Evolutionary conservation across 2,113 vertebrate genomes (phyloP).

Genomic region (Psittacula cyanocephala): DNA sequence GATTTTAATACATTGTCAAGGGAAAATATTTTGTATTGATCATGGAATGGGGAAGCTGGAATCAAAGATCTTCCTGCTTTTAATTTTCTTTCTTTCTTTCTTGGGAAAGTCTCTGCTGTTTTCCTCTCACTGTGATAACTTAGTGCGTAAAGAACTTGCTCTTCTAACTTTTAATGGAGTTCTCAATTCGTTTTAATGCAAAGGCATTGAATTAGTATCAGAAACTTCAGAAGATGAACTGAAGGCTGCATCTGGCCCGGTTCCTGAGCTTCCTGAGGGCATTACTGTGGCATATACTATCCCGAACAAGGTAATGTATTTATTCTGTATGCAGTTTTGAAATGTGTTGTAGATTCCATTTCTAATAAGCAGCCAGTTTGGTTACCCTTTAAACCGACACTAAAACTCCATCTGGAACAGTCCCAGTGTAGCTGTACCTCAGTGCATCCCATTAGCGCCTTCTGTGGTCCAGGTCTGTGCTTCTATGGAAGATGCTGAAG

Average conservation of each 20-base stretch:
- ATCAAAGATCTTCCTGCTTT: not conserved
- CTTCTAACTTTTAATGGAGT: not conserved
- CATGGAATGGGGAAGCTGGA: not conserved
- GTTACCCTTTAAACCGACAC: not conserved
- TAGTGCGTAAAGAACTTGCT: not conserved
- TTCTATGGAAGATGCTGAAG: not conserved
- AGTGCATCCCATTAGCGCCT: not conserved
- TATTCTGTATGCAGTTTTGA: not conserved
- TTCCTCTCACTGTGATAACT: not conserved
- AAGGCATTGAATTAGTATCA: conserved; percentile 93
- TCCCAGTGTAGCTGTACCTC: not conserved
- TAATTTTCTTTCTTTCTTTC: not conserved
- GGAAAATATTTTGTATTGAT: not conserved
- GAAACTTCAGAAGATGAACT: conserved; percentile 89
- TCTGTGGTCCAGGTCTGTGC: not conserved
- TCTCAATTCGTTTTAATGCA: not conserved
- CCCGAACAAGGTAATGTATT: conserved; percentile 81
- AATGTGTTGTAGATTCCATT: not conserved
- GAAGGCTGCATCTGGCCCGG: conserved; percentile 81
- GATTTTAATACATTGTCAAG: not conserved
- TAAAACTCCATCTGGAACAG: not conserved
- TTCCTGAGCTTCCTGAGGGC: conserved; percentile 89
- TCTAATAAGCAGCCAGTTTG: not conserved
- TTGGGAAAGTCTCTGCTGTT: not conserved
- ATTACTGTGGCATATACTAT: conserved; percentile 94